Base-by-base conservation (phyloP, 2,797 vertebrate genomes). In the Vireo griseus region DNA sequence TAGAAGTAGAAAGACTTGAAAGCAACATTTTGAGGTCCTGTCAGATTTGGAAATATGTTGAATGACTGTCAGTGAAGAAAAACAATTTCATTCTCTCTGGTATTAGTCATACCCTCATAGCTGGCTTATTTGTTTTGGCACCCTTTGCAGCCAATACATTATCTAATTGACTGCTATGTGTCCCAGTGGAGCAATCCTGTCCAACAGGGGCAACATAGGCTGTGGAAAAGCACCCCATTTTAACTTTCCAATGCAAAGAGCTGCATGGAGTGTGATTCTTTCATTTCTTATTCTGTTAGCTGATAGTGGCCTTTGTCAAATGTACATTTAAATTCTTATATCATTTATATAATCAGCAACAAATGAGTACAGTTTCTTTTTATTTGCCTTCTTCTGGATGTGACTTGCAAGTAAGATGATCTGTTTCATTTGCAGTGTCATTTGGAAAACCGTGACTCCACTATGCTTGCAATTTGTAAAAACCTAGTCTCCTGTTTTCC, bases 121-220 rank as follows among this genome's bases (percentile, higher is more conserved):
- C 52, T 57, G 39, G 51, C 28, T 22, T 35, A 31, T 90, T 92
- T 77, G 29, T 26, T 76, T 63, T 93, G 92, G 95, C 94, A 91
- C 45, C 29, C 57, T 17, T 31, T 59, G 71, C 48, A 73, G 86
- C 74, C 86, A 48, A 10, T 87, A 11, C 74, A 26, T 88, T 79
- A n/a, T 79, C 59, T 76, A 39, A 58, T 75, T 59, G 71, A 17
- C 45, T 88, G 66, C 51, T 55, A 40, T 1, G 0, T 69, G 63
- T 66, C 91, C 39, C 71, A 59, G 72, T 4, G 40, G 59, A 58
- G 54, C 54, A 1, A 19, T 51, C 59, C 67, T 80, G 45, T 25
- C 75, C 66, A 33, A 2, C 1, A 77, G 42, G 69, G 83, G 28
- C 42, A 47, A n/a, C 66, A 57, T 0, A 13, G 19, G 18, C 61